Conservation (phyloP, 2,888 invertebrate species). For the Hymenopus coronatus region DNA sequence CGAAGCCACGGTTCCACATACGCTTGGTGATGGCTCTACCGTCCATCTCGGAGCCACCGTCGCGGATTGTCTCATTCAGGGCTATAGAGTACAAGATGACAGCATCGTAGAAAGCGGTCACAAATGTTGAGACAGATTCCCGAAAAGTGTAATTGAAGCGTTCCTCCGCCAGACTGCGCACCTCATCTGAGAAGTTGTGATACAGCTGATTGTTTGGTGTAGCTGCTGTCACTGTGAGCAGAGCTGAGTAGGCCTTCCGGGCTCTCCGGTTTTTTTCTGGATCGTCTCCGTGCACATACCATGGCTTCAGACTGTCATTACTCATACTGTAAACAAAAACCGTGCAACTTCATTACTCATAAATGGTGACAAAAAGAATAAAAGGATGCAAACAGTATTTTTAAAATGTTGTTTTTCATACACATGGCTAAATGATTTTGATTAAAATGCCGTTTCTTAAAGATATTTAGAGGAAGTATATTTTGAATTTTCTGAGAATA, state of each 20-base stretch:
- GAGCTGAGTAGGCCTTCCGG: constrained; percentile 77
- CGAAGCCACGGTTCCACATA: constrained; percentile 85
- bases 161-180: constrained; percentile 60
- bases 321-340: constrained; percentile 34
- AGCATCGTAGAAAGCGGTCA: constrained; percentile 94
- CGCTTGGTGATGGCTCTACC: constrained; percentile 79
- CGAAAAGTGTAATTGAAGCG: constrained; percentile 73
- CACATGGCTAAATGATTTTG: too few species aligned
- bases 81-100: constrained; percentile 90
- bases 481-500: too few species aligned
- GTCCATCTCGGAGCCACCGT: constrained; percentile 57
- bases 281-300: constrained; percentile 79
- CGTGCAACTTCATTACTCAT: neutral
- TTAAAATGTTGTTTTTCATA: too few species aligned
- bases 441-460: too few species aligned
- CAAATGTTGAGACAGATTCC: constrained; percentile 84
- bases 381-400: too few species aligned
- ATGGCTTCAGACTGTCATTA: constrained; percentile 71
- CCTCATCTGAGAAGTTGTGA: constrained; percentile 70
- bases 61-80: constrained; percentile 71
- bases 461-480: too few species aligned
- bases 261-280: constrained; percentile 79
- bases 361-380: too few species aligned
- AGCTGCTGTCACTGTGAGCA: constrained; percentile 84
- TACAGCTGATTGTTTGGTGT: constrained; percentile 77